Base-by-base conservation (phyloP, 2,888 invertebrate genomes). In the Diarsia brunnea region DNA sequence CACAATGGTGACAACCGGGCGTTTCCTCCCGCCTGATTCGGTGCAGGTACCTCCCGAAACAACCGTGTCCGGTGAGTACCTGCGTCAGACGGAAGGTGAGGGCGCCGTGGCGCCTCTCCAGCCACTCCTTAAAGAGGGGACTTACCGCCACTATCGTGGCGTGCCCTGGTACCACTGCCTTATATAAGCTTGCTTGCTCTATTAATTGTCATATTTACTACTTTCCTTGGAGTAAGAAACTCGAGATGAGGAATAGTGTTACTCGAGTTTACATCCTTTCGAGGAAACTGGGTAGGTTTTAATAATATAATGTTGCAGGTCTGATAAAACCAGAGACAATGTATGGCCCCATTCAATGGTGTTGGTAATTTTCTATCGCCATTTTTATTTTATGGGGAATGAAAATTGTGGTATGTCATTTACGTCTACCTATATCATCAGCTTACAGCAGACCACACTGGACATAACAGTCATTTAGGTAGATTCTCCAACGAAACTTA, bases 141-240 rank as follows among this genome's bases (percentile, higher is more conserved):
- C n/a, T n/a, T n/a, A n/a, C n/a, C n/a, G n/a, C n/a, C n/a, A n/a
- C n/a, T n/a, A n/a, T n/a, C n/a, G n/a, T n/a, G n/a, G n/a, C n/a
- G n/a, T n/a, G n/a, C n/a, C n/a, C n/a, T 31, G 31, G 31, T 31
- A 64, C 51, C 73, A 58, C 58, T 65, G 38, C 77, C 51, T 87
- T 85, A 79, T 27, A 49, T 24, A 61, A 74, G 74, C 84, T 82
- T 82, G 74, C 84, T 82, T 82, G 86, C 82, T 76, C 89, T 91
- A 92, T 93, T 93, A 93, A 94, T 94, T 93, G 92, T 89, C 86
- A 91, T 89, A 91, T 94, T 94, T 94, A 94, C 89, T 88, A 87
- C 92, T 91, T 91, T 91, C 84, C 85, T 76, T 77, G 67, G 83
- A 88, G 85, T 81, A 81, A 88, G 93, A 92, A 94, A 94, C 92